A percentile compares a stretch with the other conserved stretches of the same genome.
Evolutionary conservation across 2,797 vertebrate species (phyloP).

Genomic region (Lithobates pipiens): DNA sequence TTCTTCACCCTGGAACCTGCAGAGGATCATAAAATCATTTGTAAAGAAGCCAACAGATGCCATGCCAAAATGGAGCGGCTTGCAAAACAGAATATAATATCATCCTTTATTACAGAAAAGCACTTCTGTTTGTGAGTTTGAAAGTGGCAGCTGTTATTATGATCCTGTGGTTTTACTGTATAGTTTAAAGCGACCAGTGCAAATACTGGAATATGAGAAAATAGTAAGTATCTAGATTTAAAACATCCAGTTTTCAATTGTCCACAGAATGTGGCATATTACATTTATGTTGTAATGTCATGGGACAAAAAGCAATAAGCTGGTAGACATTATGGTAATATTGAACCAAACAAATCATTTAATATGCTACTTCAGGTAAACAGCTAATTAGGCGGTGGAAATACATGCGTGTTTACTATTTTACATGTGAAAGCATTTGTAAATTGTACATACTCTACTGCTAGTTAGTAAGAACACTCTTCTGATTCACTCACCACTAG

Average conservation of each 20-base stretch:
- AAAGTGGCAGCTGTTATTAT: not conserved
- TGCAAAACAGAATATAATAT: not conserved
- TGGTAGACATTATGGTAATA: not conserved
- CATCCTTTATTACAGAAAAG: not conserved
- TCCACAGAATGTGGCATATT: too few species aligned
- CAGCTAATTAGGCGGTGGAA: too few species aligned
- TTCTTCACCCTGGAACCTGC: not conserved
- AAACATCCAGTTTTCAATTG: too few species aligned
- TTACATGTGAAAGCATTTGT: not conserved
- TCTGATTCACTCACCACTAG: too few species aligned
- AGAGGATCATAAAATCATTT: conserved; percentile 1
- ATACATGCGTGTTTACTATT: not conserved
- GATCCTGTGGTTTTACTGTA: not conserved
- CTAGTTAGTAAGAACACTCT: not conserved
- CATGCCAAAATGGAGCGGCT: conserved; percentile 1
- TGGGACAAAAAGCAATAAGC: not conserved
- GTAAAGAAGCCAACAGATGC: not conserved
- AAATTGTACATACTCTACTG: not conserved
- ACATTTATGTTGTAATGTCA: not conserved
- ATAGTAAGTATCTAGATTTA: too few species aligned
- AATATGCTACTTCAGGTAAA: not conserved
- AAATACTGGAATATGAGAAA: too few species aligned
- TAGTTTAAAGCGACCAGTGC: not conserved
- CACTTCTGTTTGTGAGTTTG: not conserved
- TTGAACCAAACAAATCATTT: not conserved